phyloP scores from a whole-genome alignment of 2,888 invertebrate genomes.

The Trissolcus japonicus region DNA sequence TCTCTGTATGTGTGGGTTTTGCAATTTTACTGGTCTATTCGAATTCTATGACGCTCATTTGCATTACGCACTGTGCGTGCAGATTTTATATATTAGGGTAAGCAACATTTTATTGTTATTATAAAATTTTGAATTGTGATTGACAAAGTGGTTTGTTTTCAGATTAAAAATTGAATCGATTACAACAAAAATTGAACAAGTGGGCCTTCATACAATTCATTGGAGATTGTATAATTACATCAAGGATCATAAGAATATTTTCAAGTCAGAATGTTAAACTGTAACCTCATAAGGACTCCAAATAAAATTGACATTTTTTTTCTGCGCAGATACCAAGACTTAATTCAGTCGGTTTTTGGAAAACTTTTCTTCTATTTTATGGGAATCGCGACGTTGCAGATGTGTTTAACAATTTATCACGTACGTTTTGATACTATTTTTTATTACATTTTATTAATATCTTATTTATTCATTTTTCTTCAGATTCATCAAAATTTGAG shows the following conservation, averaged over 20 bases:
- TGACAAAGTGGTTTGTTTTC: not conserved
- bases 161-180: not conserved
- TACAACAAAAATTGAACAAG: too few relatives aligned
- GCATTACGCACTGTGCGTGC: not conserved
- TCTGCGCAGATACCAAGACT: not conserved
- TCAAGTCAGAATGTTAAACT: not conserved
- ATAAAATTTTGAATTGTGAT: too few relatives aligned
- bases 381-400: not conserved
- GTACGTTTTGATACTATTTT: not conserved
- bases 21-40: not conserved
- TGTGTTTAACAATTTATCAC: conserved; percentile 1
- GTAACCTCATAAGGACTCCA: not conserved
- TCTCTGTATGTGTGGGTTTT: not conserved
- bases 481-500: not conserved
- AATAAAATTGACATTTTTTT: not conserved
- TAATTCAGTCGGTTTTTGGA: not conserved
- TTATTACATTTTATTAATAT: too few relatives aligned
- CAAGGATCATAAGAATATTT: too few relatives aligned
- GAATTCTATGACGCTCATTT: not conserved
- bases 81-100: not conserved
- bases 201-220: too few relatives aligned
- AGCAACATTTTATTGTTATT: not conserved
- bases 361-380: conserved; percentile 1
- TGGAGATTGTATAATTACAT: too few relatives aligned
- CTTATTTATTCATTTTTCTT: not conserved